Evolutionary conservation across 2,113 vertebrate species (phyloP), one percentile per base, ranked within the genome.

Genomic region (Merops nubicus): DNA sequence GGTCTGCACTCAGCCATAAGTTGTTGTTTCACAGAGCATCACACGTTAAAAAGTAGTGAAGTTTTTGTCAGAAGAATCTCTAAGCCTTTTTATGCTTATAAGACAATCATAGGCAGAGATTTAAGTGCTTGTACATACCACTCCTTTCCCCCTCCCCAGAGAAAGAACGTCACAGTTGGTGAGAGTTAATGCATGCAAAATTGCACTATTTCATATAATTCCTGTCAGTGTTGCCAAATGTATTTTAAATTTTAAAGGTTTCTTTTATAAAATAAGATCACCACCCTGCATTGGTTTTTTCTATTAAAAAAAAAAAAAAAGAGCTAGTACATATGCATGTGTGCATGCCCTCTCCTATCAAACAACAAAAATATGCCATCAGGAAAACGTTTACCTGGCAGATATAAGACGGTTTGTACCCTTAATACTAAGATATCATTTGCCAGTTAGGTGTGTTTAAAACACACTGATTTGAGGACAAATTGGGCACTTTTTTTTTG

Each of bases 281-380:
- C 4, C 9, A 10, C 2, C 15, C 16, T 40, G 1, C 7, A 31
- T 48, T 57, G 9, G 6, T 73, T 68, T 87, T 8, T 78, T 20
- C 11, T 73, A 14, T 40, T 54, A 54, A 83, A 78, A 83, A 67
- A 23, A 48, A 26, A 38, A 31, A 4, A 18, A 6, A 7, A 13
- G 22, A 72, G 4, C 7, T 33, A n/a, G 13, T 45, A n/a, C 7
- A 5, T 8, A 1, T 59, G 2, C 8, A 4, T 11, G 15, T 20
- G 28, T 4, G 29, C 0, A 0, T 50, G 11, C 4, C 2, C 10
- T 86, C 20, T 76, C 83, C 34, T 51, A 51, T 50, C 42, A 33
- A 67, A n/a, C 18, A 67, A 22, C 38, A 68, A 31, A 90, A 73
- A 6, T 9, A 29, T 91, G 15, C 15, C 11, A 34, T 60, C 20